Evolutionary conservation across 2,797 vertebrate species (phyloP), one percentile per base, ranked within the genome.

Genomic region (Onychomys arenicola): DNA sequence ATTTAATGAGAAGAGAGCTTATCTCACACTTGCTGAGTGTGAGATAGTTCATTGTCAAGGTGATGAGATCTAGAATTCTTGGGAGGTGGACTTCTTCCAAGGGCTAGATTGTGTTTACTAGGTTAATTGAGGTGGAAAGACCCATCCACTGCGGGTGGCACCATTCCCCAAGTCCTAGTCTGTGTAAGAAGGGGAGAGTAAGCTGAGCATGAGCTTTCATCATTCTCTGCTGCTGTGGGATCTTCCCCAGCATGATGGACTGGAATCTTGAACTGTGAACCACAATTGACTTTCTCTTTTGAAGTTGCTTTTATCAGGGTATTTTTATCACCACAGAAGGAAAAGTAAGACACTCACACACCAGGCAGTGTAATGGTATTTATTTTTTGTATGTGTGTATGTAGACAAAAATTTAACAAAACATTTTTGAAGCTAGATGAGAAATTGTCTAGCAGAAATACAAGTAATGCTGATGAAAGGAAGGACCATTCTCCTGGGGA

Each of bases 391-490:
- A 93, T 19, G 57, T 83, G 37, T 83, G 57, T 43, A 63, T 6
- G 63, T 61, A 40, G 34, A 77, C 49, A 52, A 84, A 91, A 92
- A 91, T 27, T 89, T 91, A 65, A 87, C 34, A 71, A 85, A 92
- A 87, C 67, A 43, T 49, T 90, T 88, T 92, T 90, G 82, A 96
- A 84, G 16, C 43, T 67, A 88, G 57, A 91, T 90, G 73, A 25
- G 65, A 80, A 89, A 73, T 40, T 96, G 96, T 85, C 65, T 52
- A 83, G 40, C 43, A 92, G 67, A 94, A 84, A 21, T 96, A 37
- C 17, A 94, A 92, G 85, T 2, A 89, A 21, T 92, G 88, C 65
- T 89, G 23, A 37, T 83, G 65, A 71, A 90, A 90, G 83, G 69
- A 81, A 37, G 34, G 12, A 17, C 71, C 25, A 61, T 81, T 84